Conservation (phyloP, 2,113 vertebrate genomes). For the Pogonocichla stellata region DNA sequence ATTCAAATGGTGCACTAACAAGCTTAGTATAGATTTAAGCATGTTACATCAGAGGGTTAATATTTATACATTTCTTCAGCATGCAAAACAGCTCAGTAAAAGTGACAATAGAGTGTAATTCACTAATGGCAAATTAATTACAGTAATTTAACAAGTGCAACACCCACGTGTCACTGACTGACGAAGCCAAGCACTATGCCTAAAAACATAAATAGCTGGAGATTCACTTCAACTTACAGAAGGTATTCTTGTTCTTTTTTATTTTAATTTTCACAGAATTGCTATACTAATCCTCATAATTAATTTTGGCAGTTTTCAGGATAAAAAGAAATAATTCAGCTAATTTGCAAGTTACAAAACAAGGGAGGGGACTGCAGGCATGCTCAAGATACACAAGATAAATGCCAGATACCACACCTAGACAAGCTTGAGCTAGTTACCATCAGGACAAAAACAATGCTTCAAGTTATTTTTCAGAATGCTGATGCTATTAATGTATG, state of each 20-base stretch:
- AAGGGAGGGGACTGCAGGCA: conserved; percentile 38
- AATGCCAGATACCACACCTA: conserved; percentile 51
- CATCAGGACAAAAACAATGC: conserved; percentile 30
- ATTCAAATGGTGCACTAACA: not conserved
- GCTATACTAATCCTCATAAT: not conserved
- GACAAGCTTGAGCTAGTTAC: conserved; percentile 46
- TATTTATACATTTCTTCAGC: not conserved
- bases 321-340: conserved; percentile 12
- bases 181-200: not conserved
- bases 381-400: not conserved
- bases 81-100: not conserved
- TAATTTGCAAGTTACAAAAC: conserved; percentile 40
- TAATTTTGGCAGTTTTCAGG: not conserved
- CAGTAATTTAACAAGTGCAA: conserved; percentile 30
- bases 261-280: not conserved
- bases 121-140: conserved; percentile 38
- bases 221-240: not conserved
- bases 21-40: not conserved
- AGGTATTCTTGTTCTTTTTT: not conserved
- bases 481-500: not conserved
- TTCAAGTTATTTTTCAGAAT: conserved; percentile 3
- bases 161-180: not conserved
- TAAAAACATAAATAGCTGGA: conserved; percentile 2
- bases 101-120: conserved; percentile 32
- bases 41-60: not conserved